Conservation (phyloP, 2,888 invertebrate genomes). For the Agonopterix arenella region DNA sequence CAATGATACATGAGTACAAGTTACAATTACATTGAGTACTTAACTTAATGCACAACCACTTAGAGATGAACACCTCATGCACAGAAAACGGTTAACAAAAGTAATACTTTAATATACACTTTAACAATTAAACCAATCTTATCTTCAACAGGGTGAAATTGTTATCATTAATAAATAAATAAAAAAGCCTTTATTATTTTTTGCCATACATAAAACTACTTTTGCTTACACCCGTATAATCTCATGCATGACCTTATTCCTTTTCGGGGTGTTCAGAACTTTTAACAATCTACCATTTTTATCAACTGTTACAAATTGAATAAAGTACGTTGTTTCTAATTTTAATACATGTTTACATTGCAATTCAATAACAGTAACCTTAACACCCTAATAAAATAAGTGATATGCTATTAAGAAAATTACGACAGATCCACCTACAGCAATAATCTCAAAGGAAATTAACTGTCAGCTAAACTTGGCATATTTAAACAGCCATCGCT, state of each 20-base stretch:
- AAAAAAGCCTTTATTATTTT: too few relatives aligned
- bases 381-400: neutral
- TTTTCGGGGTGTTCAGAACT: neutral
- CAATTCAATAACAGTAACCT: neutral
- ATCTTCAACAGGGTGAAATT: too few relatives aligned
- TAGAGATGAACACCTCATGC: too few relatives aligned
- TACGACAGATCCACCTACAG: neutral
- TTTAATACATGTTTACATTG: neutral
- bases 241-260: neutral
- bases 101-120: too few relatives aligned
- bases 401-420: neutral
- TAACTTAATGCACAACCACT: too few relatives aligned
- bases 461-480: constrained; percentile 10
- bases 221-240: too few relatives aligned
- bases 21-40: too few relatives aligned
- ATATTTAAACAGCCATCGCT: constrained; percentile 9
- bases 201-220: too few relatives aligned
- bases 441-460: constrained; percentile 14
- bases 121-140: too few relatives aligned
- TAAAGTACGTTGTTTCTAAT: neutral
- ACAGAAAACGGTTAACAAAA: too few relatives aligned
- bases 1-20: too few relatives aligned
- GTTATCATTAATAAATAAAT: too few relatives aligned
- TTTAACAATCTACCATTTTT: neutral
- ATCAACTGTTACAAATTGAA: neutral